These are phyloP conservation scores for Corythoichthys haematopterus DNA, from an alignment of 2,113 vertebrate genomes.

Conservation along the genomic window DNA sequence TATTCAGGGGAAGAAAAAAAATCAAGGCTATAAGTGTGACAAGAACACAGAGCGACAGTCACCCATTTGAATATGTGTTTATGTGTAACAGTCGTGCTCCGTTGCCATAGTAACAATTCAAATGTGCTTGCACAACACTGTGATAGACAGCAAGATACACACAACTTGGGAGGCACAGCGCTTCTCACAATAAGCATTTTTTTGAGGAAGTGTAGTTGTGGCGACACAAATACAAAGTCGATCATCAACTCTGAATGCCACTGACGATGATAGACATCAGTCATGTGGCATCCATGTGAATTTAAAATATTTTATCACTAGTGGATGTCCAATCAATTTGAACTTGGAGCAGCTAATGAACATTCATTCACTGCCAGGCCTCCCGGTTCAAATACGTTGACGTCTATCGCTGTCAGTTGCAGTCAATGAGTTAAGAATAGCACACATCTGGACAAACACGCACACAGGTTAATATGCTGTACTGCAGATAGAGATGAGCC, in stretches of 20 bases:
- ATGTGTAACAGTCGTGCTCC: constrained; percentile 58
- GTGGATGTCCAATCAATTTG: no score
- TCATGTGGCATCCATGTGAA: no score
- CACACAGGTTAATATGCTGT: constrained; percentile 28
- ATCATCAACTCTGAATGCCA: no score
- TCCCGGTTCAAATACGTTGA: no score
- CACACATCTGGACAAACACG: not conserved
- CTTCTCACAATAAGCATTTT: constrained; percentile 15
- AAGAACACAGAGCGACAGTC: constrained; percentile 32
- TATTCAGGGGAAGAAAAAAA: constrained; percentile 19
- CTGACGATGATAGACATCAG: no score
- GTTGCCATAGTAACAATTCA: constrained; percentile 78
- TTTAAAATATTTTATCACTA: no score
- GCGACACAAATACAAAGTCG: not conserved
- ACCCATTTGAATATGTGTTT: constrained; percentile 41
- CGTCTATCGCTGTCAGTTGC: no score
- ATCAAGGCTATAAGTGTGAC: constrained; percentile 42
- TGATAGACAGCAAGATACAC: constrained; percentile 58
- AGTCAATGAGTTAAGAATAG: not conserved
- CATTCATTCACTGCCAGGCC: no score
- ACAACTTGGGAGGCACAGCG: constrained; percentile 19
- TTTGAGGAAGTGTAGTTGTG: not conserved
- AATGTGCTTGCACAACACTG: constrained; percentile 60
- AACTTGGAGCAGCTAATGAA: no score
- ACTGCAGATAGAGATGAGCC: constrained; percentile 32